Base-by-base conservation (phyloP, 2,113 vertebrate genomes). In the Rhabdomys dilectus region DNA sequence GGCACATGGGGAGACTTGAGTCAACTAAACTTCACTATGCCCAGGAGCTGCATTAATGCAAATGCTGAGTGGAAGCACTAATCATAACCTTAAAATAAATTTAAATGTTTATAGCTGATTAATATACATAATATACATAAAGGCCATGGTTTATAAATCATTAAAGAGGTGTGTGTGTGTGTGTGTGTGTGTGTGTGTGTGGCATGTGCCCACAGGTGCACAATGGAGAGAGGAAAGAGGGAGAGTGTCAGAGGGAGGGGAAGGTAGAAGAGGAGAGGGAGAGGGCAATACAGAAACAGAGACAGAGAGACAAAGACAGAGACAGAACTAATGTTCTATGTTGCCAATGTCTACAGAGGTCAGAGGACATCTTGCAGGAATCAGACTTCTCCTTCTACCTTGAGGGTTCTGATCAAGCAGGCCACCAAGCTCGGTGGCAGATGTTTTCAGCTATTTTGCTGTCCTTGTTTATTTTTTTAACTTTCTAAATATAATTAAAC, bases 81-180 rank as follows among this genome's bases (percentile, higher is more conserved):
- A 82, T 42, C 76, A 60, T 87, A 81, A 39, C n/a, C 78, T 96
- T 91, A 36, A 84, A 94, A 90, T 51, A 88, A 62, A 91, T 91
- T 95, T 73, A 86, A 93, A 39, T 94, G 12, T 88, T 80, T 81
- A 88, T 81, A 62, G 16, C 51, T 89, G 39, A n/a, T 53, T 60
- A 96, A 66, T 76, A 62, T 68, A 70, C 58, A 62, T 62, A 94
- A 89, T n/a, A n/a, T n/a, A n/a, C n/a, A n/a, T n/a, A 87, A 68
- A 51, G 91, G 19, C 15, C 13, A 13, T 84, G 60, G 56, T 84
- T 84, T 84, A 45, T 42, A 31, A 84, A 84, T 29, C n/a, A 62
- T 42, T 62, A 62, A 84, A 62, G n/a, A 24, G 13, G 11, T 39
- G 36, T 82, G 53, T 82, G 58, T 42, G 34, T 42, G 3, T 60